phyloP scores from a whole-genome alignment of 2,113 vertebrate species.

The Cinclus cinclus region DNA sequence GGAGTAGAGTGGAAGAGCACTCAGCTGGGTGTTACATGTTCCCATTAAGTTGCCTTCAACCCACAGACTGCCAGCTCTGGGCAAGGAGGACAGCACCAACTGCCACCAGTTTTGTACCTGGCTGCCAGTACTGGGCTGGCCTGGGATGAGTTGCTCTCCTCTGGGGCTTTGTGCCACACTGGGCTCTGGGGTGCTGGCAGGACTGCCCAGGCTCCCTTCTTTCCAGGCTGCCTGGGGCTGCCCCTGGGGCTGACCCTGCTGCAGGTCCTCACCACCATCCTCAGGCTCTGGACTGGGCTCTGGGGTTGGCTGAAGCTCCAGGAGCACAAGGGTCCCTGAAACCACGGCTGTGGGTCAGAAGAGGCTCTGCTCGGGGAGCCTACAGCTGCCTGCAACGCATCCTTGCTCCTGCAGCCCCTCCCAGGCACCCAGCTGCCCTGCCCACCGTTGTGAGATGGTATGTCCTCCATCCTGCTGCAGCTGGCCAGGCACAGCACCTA shows the following conservation, averaged over 20 bases:
- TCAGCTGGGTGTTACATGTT: not conserved
- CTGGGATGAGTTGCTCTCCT: accelerated
- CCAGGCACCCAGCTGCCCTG: accelerated
- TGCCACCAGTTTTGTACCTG: not conserved
- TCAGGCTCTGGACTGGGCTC: not conserved
- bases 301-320: constrained; percentile 62
- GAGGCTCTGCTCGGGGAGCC: not conserved
- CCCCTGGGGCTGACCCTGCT: not conserved
- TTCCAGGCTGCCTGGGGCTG: not conserved
- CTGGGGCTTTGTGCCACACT: accelerated
- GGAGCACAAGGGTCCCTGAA: constrained; percentile 73
- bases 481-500: not conserved
- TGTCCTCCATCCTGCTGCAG: not conserved
- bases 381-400: not conserved
- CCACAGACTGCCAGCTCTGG: not conserved
- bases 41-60: not conserved
- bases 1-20: not conserved
- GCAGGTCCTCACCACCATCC: not conserved
- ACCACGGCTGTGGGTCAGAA: constrained; percentile 54
- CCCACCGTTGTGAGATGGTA: not conserved
- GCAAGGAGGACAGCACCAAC: not conserved
- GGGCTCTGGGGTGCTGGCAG: accelerated
- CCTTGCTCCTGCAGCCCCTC: not conserved
- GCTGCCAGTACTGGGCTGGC: not conserved
- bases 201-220: not conserved